Evolutionary conservation across 2,797 vertebrate species (phyloP).

Genomic region (Sparus aurata): DNA sequence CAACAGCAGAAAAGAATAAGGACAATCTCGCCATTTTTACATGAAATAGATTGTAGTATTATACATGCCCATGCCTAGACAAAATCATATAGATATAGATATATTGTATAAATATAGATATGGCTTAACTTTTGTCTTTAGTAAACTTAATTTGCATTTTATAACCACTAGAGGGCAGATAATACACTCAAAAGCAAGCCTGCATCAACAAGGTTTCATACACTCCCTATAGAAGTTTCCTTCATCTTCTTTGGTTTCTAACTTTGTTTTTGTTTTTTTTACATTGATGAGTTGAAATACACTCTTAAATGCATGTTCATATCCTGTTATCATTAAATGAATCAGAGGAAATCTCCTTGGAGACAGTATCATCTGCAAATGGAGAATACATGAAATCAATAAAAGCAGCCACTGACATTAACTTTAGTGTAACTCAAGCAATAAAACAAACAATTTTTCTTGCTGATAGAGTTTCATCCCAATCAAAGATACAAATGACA

Average conservation of each 20-base stretch:
- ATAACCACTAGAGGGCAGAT: slow-evolving; percentile 19
- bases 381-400: background rate
- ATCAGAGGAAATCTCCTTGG: background rate
- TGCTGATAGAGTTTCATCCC: background rate
- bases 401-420: background rate
- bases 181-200: background rate
- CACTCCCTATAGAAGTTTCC: background rate
- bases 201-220: background rate
- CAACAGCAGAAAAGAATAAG: background rate
- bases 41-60: background rate
- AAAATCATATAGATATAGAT: background rate
- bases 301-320: too few relatives aligned
- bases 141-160: background rate
- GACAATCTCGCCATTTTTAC: background rate
- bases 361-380: background rate
- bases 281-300: too few relatives aligned
- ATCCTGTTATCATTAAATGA: background rate
- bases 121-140: background rate
- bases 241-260: background rate
- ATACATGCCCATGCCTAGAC: background rate
- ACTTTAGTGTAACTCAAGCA: background rate
- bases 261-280: background rate
- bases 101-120: background rate
- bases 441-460: background rate
- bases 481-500: background rate